Conservation (phyloP, 2,113 vertebrate genomes). For the Peucedramus taeniatus region DNA sequence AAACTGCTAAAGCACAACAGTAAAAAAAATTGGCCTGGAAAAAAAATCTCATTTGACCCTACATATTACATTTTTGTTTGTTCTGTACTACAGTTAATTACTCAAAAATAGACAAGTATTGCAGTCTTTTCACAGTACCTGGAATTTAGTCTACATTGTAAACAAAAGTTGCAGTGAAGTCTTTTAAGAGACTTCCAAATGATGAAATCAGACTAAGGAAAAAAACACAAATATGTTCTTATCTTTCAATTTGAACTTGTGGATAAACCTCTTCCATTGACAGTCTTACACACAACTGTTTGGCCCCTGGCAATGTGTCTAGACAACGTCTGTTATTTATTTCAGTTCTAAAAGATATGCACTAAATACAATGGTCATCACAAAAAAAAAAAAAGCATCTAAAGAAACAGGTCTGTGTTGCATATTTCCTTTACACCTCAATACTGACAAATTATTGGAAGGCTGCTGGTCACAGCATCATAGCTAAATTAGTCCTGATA, state of each 20-base stretch:
- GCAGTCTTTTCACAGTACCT: neutral
- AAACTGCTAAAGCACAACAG: neutral
- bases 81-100: neutral
- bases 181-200: constrained; percentile 24
- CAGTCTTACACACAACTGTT: constrained; percentile 24
- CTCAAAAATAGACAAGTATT: neutral
- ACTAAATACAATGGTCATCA: neutral
- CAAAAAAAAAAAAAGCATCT: neutral
- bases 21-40: neutral
- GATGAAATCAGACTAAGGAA: constrained; percentile 38
- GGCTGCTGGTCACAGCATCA: neutral
- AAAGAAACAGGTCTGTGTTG: neutral
- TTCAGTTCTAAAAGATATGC: neutral
- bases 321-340: constrained; percentile 47
- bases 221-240: constrained; percentile 37
- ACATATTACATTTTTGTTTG: neutral
- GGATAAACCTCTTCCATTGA: constrained; percentile 36
- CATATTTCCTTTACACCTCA: neutral
- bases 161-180: constrained; percentile 2
- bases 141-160: neutral
- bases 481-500: neutral
- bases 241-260: constrained; percentile 34
- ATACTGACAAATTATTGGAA: neutral
- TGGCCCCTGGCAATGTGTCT: constrained; percentile 55
- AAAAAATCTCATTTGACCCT: neutral